Conservation (phyloP, 1,140 invertebrate species). For the Hestina assimilis region DNA sequence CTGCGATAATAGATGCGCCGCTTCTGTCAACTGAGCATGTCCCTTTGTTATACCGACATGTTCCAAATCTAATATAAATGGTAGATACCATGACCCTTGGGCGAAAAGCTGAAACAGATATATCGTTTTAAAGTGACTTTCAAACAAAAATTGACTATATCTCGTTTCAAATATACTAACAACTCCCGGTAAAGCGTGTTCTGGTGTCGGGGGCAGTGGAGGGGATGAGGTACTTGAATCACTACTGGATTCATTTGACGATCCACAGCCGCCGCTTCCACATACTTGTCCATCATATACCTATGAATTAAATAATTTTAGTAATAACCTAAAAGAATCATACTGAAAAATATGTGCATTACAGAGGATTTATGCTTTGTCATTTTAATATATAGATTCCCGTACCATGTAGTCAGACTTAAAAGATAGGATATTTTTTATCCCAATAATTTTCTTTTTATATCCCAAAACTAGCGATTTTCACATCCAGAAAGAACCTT, state of each 20-base stretch:
- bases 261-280: constrained; percentile 68
- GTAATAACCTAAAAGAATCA: not conserved
- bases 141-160: not conserved
- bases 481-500: too few relatives aligned
- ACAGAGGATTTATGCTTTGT: too few relatives aligned
- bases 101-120: constrained; percentile 78
- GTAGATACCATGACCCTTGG: constrained; percentile 87
- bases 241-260: constrained; percentile 86
- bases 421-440: too few relatives aligned
- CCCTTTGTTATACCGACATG: constrained; percentile 91
- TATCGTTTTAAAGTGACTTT: not conserved
- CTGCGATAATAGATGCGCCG: constrained; percentile 91
- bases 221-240: constrained; percentile 94
- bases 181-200: constrained; percentile 94
- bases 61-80: constrained; percentile 94
- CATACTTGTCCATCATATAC: constrained; percentile 70
- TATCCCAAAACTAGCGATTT: too few relatives aligned
- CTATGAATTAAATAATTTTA: constrained; percentile 4
- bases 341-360: not conserved
- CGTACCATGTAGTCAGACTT: too few relatives aligned
- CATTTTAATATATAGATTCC: too few relatives aligned
- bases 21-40: constrained; percentile 89
- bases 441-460: too few relatives aligned
- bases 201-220: constrained; percentile 89
- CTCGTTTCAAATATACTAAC: constrained; percentile 78